These are phyloP conservation scores for Lottia scabra DNA, from an alignment of 2,888 invertebrate genomes.

Conservation along the genomic window DNA sequence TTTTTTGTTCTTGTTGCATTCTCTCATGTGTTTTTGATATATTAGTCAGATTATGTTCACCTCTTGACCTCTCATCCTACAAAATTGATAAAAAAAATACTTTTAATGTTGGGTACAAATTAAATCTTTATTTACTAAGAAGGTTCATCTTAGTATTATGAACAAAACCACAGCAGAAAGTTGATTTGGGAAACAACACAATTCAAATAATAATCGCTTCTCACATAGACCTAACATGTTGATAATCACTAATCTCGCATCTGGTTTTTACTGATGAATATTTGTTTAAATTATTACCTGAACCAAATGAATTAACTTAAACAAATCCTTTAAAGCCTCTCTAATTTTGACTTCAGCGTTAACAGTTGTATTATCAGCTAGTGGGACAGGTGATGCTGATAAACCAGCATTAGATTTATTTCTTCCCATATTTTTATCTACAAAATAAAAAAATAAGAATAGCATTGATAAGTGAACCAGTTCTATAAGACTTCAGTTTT, in stretches of 20 bases:
- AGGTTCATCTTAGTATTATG: too few relatives aligned
- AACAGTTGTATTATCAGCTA: conserved; percentile 25
- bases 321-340: conserved; percentile 84
- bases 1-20: conserved; percentile 70
- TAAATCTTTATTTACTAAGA: too few relatives aligned
- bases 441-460: too few relatives aligned
- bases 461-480: too few relatives aligned
- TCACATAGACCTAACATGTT: too few relatives aligned
- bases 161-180: too few relatives aligned
- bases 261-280: too few relatives aligned
- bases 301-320: conserved; percentile 82
- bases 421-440: background rate
- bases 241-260: too few relatives aligned
- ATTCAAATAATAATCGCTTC: too few relatives aligned
- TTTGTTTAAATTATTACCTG: conserved; percentile 70
- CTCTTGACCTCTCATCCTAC: conserved; percentile 79
- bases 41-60: conserved; percentile 84
- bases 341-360: conserved; percentile 69
- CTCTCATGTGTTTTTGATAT: conserved; percentile 83
- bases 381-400: background rate
- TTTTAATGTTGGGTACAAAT: too few relatives aligned
- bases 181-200: too few relatives aligned
- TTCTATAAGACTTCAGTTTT: too few relatives aligned
- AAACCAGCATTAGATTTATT: background rate
- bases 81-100: conserved; percentile 15